Evolutionary conservation across 2,888 invertebrate genomes (phyloP).

Genomic region (Pherbina coryleti): DNA sequence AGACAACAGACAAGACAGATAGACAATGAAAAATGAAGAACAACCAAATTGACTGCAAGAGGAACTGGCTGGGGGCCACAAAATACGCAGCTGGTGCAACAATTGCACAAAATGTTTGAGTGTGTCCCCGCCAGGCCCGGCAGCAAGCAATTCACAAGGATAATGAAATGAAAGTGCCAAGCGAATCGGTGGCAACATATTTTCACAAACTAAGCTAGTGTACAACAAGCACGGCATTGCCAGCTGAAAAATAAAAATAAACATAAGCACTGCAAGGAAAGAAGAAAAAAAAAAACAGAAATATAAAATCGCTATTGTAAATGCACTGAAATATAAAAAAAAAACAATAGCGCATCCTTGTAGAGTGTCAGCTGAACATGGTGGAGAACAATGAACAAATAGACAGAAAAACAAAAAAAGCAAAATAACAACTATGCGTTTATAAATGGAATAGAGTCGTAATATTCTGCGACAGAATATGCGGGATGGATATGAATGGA

Average conservation of each 20-base stretch:
- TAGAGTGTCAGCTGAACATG: constrained; percentile 27
- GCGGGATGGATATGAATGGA: not conserved
- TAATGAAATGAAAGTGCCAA: constrained; percentile 18
- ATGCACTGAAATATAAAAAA: not conserved
- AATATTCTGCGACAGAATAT: constrained; percentile 26
- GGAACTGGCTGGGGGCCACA: not conserved
- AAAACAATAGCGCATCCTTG: constrained; percentile 24
- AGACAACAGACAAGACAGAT: not conserved
- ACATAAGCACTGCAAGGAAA: not conserved
- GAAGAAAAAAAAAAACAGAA: not conserved
- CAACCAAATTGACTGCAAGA: not conserved
- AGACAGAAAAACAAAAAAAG: not conserved
- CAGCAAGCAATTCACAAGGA: not conserved
- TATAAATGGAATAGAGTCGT: constrained; percentile 22
- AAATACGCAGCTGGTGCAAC: constrained; percentile 9
- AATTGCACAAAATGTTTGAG: not conserved
- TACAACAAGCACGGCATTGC: not conserved
- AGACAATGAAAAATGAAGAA: constrained; percentile 15
- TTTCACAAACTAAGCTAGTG: not conserved
- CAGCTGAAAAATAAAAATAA: constrained; percentile 15
- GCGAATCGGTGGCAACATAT: not conserved
- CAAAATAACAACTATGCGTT: not conserved
- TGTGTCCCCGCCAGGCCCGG: not conserved
- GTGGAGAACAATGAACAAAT: not conserved
- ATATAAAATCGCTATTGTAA: not conserved